Evolutionary conservation across 2,888 invertebrate species (phyloP).

Genomic region (Epistrophella euchroma): DNA sequence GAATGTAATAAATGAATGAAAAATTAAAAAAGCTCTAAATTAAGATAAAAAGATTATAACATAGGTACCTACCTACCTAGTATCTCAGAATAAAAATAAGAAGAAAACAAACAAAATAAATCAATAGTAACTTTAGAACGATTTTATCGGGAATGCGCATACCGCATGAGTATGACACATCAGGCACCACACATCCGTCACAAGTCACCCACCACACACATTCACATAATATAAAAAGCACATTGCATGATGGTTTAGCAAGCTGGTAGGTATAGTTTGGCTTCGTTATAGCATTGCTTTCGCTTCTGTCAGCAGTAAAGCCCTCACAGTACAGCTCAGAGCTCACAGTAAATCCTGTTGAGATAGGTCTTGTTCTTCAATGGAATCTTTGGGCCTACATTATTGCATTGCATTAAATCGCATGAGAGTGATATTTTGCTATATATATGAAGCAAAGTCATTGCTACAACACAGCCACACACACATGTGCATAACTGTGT

Average conservation of each 20-base stretch:
- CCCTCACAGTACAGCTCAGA: conserved; percentile 20
- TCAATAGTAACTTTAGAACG: background rate
- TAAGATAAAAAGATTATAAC: background rate
- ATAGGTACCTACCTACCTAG: too few species aligned
- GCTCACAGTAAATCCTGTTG: conserved; percentile 66
- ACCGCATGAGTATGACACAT: conserved; percentile 6
- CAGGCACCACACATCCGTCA: background rate
- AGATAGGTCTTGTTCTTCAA: conserved; percentile 65
- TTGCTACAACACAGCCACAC: background rate
- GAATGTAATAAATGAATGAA: too few species aligned
- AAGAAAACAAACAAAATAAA: too few species aligned
- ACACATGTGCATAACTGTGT: background rate
- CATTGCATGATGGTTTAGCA: conserved; percentile 14
- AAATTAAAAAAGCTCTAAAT: background rate
- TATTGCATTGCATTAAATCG: conserved; percentile 69
- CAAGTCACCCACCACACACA: background rate
- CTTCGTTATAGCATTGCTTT: conserved; percentile 35
- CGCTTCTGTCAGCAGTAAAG: conserved; percentile 22
- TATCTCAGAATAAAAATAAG: too few species aligned
- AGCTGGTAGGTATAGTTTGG: too few species aligned
- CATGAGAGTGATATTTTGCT: conserved; percentile 65
- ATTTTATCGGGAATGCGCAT: conserved; percentile 59
- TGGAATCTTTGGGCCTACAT: conserved; percentile 55
- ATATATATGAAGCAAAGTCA: conserved; percentile 15
- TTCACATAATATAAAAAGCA: conserved; percentile 11